Conservation (phyloP, 2,113 vertebrate species). For the Hoplias malabaricus region DNA sequence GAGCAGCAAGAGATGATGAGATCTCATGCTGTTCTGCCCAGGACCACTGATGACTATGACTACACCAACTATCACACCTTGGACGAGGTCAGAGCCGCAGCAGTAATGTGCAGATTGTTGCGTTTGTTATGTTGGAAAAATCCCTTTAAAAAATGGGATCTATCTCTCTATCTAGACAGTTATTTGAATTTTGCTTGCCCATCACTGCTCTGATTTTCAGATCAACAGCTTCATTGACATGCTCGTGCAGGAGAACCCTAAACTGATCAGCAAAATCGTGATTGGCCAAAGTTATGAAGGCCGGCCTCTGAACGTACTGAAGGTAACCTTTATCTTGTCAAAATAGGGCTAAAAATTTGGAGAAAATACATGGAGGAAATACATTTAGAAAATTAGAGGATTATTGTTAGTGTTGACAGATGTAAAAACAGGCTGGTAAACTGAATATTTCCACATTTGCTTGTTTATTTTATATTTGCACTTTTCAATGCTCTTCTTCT, state of each 20-base stretch:
- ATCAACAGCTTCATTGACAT: constrained; percentile 86
- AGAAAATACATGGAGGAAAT: too few relatives aligned
- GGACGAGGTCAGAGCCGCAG: constrained; percentile 69
- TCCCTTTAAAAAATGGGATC: too few relatives aligned
- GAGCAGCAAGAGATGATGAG: constrained; percentile 77
- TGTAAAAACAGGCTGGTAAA: too few relatives aligned
- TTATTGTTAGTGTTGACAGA: too few relatives aligned
- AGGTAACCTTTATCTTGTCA: too few relatives aligned
- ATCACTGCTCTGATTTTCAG: constrained; percentile 60
- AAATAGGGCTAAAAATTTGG: too few relatives aligned
- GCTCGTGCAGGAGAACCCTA: constrained; percentile 80
- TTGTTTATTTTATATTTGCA: too few relatives aligned
- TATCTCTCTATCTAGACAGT: too few relatives aligned
- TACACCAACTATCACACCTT: constrained; percentile 82
- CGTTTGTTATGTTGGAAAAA: too few relatives aligned
- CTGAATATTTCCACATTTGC: too few relatives aligned
- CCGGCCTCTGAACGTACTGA: constrained; percentile 81
- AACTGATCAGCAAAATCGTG: constrained; percentile 80
- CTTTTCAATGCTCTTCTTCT: too few relatives aligned
- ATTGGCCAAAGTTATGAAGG: constrained; percentile 86
- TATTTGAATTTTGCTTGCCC: constrained; percentile 43
- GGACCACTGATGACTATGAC: constrained; percentile 72
- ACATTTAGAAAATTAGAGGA: too few relatives aligned
- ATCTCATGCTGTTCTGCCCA: constrained; percentile 50
- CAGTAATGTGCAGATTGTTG: not conserved